Base-by-base conservation (phyloP, 2,888 invertebrate genomes). In the Crossocerus cetratus region DNA sequence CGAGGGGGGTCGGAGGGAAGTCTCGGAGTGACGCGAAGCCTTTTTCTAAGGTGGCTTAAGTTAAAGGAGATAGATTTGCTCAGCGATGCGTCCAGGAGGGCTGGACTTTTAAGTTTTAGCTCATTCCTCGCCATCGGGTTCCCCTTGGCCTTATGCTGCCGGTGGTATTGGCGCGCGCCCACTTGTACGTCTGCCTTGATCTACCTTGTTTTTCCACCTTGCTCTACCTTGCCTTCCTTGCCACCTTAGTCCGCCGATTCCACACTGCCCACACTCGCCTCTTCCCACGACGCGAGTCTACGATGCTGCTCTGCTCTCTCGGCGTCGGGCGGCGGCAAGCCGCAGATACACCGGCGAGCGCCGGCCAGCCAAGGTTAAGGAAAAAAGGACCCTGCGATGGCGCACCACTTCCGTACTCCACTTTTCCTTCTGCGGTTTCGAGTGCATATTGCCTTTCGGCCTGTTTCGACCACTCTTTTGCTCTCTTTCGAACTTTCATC, bases 351-450 rank as follows among this genome's bases (percentile, higher is more conserved):
- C 54, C 53, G 55, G 65, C 44, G 74, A 60, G 44, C 54, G 23
- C 54, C 53, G 55, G 65, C 44, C 69, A 60, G 44, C 45, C 62
- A n/a, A 22, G 65, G 45, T 42, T 45, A 22, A 61, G 42, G n/a
- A 22, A 1, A 11, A 22, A 11, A 42, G 11, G 54, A 58, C 13
- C 18, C 14, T 4, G 60, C 68, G 60, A 53, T 16, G 14, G 3
- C 23, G 8, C n/a, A n/a, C 44, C 64, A 54, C 67, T 70, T 74
- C 70, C 61, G 61, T 74, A 59, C 49, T 69, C 74, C 54, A 67
- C 69, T 77, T 77, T 77, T 77, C 69, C 68, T 58, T 71, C 43
- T 69, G 71, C 77, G 70, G 77, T 69, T 45, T 74, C 32, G 55
- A 56, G 20, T 66, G 32, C 32, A 32, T 3, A 65, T 76, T 55